Conservation (phyloP, 2,888 invertebrate species). For the Apodemia mormo region DNA sequence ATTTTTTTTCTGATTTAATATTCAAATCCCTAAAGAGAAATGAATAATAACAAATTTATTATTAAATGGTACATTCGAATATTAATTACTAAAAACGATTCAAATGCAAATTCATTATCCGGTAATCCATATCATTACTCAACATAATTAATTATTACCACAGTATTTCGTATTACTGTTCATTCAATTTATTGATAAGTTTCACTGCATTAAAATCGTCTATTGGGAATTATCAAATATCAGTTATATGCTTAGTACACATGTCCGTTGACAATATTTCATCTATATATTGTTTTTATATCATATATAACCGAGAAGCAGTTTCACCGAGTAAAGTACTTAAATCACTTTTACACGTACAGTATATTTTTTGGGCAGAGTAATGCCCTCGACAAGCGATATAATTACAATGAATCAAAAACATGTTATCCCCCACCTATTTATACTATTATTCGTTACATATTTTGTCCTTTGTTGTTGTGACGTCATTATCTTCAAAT, state of each 20-base stretch:
- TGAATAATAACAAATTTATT: background rate
- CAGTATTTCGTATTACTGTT: background rate
- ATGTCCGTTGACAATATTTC: background rate
- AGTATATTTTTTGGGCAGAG: too few relatives aligned
- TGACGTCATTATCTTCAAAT: too few relatives aligned
- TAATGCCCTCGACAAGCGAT: too few relatives aligned
- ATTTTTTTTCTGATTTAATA: background rate
- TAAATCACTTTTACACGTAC: too few relatives aligned
- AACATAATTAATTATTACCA: constrained; percentile 7
- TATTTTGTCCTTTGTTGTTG: too few relatives aligned
- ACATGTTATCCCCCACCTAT: too few relatives aligned
- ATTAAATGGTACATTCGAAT: background rate
- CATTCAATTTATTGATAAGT: background rate
- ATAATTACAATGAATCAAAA: too few relatives aligned
- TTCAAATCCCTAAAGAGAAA: background rate
- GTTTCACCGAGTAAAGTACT: too few relatives aligned
- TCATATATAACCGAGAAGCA: too few relatives aligned
- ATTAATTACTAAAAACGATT: constrained; percentile 10
- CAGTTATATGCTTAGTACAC: background rate
- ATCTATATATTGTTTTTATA: too few relatives aligned
- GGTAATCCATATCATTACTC: constrained; percentile 2
- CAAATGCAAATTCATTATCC: background rate
- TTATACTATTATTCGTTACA: too few relatives aligned
- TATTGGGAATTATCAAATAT: background rate
- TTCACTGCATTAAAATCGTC: background rate